Evolutionary conservation across 2,797 vertebrate species (phyloP).

Genomic region (Pelochelys cantorii): DNA sequence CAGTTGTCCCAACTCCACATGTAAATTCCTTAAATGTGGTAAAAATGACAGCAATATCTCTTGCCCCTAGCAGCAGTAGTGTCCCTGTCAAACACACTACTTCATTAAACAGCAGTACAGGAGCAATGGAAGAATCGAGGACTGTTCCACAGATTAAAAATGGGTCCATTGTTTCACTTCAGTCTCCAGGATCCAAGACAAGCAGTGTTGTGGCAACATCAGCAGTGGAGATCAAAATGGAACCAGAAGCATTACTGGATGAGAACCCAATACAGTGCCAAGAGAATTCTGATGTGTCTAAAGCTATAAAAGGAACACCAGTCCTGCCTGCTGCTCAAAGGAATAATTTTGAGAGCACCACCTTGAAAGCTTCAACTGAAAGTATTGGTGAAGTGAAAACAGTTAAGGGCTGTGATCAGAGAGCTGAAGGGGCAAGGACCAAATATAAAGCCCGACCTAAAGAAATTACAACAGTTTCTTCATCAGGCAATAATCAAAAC

Average conservation of each 20-base stretch:
- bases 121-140: conserved; percentile 81
- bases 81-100: conserved; percentile 85
- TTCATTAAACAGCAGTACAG: conserved; percentile 77
- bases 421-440: conserved; percentile 81
- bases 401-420: conserved; percentile 79
- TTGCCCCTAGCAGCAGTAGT: conserved; percentile 85
- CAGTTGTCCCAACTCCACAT: conserved; percentile 92
- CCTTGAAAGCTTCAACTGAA: conserved; percentile 87
- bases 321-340: conserved; percentile 74
- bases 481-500: conserved; percentile 84
- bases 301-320: conserved; percentile 70
- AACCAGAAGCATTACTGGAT: conserved; percentile 87
- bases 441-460: conserved; percentile 81
- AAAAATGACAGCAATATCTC: conserved; percentile 95
- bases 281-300: conserved; percentile 74
- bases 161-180: conserved; percentile 86
- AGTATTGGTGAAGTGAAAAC: conserved; percentile 84
- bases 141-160: conserved; percentile 85
- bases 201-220: conserved; percentile 68
- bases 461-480: conserved; percentile 81
- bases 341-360: conserved; percentile 77
- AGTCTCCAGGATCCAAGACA: conserved; percentile 83
- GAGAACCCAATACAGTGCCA: conserved; percentile 83
- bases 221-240: conserved; percentile 89
- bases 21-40: conserved; percentile 94